These are phyloP conservation scores for Melozone crissalis DNA, from an alignment of 2,113 vertebrate genomes.

Conservation along the genomic window DNA sequence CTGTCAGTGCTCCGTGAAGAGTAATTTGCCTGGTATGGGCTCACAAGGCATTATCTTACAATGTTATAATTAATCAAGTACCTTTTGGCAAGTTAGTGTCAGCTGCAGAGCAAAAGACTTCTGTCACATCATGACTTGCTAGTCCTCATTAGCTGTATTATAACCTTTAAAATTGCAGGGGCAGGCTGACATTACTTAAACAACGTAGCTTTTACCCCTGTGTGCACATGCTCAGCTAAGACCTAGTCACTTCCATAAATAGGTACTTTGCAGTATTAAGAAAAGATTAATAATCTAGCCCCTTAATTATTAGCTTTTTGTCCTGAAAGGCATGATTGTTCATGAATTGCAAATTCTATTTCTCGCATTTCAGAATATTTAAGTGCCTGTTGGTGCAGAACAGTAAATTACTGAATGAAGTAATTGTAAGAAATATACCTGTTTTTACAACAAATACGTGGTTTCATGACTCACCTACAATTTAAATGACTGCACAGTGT, in stretches of 20 bases:
- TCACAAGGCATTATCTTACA: slow-evolving; percentile 31
- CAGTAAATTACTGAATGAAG: not conserved
- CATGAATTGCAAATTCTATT: not conserved
- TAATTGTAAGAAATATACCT: not conserved
- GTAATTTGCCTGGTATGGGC: slow-evolving; percentile 25
- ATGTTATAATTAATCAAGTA: slow-evolving; percentile 21
- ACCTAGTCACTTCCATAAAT: not conserved
- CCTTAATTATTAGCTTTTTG: not conserved
- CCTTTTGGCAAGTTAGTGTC: slow-evolving; percentile 32
- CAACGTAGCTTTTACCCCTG: not conserved
- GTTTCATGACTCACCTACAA: not conserved
- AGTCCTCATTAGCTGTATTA: slow-evolving; percentile 11
- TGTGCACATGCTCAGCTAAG: not conserved
- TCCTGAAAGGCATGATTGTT: not conserved
- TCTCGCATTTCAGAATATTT: not conserved
- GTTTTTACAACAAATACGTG: not conserved
- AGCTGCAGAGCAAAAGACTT: slow-evolving; percentile 23
- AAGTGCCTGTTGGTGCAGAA: not conserved
- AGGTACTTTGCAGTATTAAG: not conserved
- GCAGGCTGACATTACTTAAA: not conserved
- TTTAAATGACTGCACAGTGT: not conserved
- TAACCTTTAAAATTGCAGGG: slow-evolving; percentile 6
- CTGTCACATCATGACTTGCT: not conserved
- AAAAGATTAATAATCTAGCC: not conserved
- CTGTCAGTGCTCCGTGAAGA: slow-evolving; percentile 19